These are phyloP conservation scores for Mamestra configurata DNA, from an alignment of 1,140 invertebrate genomes.

Conservation along the genomic window DNA sequence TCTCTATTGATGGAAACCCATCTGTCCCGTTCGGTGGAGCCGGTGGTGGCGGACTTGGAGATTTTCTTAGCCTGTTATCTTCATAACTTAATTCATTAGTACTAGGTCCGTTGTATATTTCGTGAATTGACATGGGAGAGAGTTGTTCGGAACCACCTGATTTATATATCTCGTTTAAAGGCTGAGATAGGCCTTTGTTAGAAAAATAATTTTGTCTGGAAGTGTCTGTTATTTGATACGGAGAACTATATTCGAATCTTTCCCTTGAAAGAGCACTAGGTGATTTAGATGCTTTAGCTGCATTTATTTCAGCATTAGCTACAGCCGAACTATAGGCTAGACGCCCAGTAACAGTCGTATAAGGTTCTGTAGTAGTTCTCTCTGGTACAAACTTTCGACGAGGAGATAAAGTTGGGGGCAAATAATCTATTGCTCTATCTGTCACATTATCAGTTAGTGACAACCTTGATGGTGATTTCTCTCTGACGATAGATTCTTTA, in stretches of 20 bases:
- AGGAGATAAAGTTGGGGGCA: slow-evolving; percentile 87
- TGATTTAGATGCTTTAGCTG: slow-evolving; percentile 84
- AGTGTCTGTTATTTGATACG: slow-evolving; percentile 78
- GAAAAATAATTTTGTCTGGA: slow-evolving; percentile 77
- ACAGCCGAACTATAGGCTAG: slow-evolving; percentile 89
- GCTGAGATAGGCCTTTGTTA: slow-evolving; percentile 72
- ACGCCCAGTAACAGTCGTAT: slow-evolving; percentile 89
- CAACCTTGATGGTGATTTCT: slow-evolving; percentile 89
- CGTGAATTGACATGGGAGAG: slow-evolving; percentile 90
- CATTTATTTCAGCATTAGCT: slow-evolving; percentile 88
- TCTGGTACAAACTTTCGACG: slow-evolving; percentile 87
- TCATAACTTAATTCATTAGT: slow-evolving; percentile 87
- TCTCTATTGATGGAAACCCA: slow-evolving; percentile 76
- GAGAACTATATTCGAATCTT: slow-evolving; percentile 82
- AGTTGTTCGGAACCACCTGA: slow-evolving; percentile 84
- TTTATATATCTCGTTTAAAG: slow-evolving; percentile 78
- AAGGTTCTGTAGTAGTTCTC: slow-evolving; percentile 88
- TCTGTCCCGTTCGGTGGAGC: slow-evolving; percentile 90
- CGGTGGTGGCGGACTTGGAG: slow-evolving; percentile 93
- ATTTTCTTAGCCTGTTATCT: slow-evolving; percentile 87
- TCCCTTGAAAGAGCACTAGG: slow-evolving; percentile 85
- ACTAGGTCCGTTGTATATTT: slow-evolving; percentile 90
- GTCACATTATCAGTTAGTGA: slow-evolving; percentile 87
- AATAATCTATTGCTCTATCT: slow-evolving; percentile 88
- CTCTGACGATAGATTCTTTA: slow-evolving; percentile 77